Percentiles rank a stretch among this genome's conserved stretches.
Evolutionary conservation across 2,888 invertebrate genomes (phyloP).

Genomic region (Auanema freiburgensis): DNA sequence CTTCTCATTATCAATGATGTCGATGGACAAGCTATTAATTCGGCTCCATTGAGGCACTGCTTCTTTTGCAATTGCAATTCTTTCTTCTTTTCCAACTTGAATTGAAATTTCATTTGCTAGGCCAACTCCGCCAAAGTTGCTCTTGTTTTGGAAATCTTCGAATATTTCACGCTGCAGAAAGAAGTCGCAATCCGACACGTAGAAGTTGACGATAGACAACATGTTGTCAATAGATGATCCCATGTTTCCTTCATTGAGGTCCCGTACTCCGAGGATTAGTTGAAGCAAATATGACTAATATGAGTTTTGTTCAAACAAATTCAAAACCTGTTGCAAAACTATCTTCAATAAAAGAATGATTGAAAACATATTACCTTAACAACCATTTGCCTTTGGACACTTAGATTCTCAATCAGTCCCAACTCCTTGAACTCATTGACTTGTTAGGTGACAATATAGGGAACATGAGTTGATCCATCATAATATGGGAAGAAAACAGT

Average conservation of each 20-base stretch:
- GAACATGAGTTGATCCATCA: conserved; percentile 21
- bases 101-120: conserved; percentile 2
- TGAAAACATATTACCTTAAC: conserved; percentile 27
- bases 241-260: conserved; percentile 13
- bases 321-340: too few relatives aligned
- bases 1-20: too few relatives aligned
- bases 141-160: too few relatives aligned
- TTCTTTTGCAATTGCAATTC: too few relatives aligned
- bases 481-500: conserved; percentile 26
- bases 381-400: conserved; percentile 23
- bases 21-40: too few relatives aligned
- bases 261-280: conserved; percentile 32
- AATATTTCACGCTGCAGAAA: too few relatives aligned
- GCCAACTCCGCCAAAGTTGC: too few relatives aligned
- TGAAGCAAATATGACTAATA: conserved; percentile 32
- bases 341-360: conserved; percentile 20
- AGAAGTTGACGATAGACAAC: too few relatives aligned
- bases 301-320: conserved; percentile 26
- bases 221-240: too few relatives aligned
- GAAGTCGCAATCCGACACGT: too few relatives aligned
- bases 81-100: neutral
- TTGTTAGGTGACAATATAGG: conserved; percentile 27
- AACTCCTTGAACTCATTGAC: conserved; percentile 29
- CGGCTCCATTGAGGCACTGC: too few relatives aligned
- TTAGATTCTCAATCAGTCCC: conserved; percentile 20